Base-by-base conservation (phyloP, 2,113 vertebrate species). In the Thunnus maccoyii region DNA sequence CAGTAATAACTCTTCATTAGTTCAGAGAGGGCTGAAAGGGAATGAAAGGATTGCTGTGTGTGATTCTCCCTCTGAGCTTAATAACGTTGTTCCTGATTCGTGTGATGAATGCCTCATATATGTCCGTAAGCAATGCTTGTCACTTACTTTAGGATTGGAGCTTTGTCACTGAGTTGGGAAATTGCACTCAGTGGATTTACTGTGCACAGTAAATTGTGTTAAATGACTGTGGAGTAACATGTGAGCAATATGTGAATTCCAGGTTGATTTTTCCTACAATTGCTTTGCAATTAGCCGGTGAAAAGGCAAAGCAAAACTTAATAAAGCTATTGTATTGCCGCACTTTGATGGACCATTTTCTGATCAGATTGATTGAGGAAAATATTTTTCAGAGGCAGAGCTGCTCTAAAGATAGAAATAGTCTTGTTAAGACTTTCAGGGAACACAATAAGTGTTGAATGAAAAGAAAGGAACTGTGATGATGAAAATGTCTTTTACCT, bases 1-100 rank as follows among this genome's bases (percentile, higher is more conserved):
- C 73, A 27, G 87, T 88, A 88, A 91, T 91, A 88, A 88, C 83
- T 89, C 87, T 91, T 88, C 84, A 90, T 91, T 88, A 88, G 78
- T 84, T 90, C 62, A 65, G 60, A 84, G 25, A 76, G 57, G 65
- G 72, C 62, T 80, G 66, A 91, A 66, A 88, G 51, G 63, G 72
- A 84, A 87, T 77, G 73, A 83, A 88, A 85, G 71, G 65, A 79
- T 72, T 62, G 66, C 81, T 56, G 81, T 72, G 74, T 72, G 80
- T 16, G 70, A 84, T 64, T 85, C 72, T 69, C 80, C 73, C 50
- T 15, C 65, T 46, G 80, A 80, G 82, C 78, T 66, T 65, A 68
- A 72, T 68, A 70, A 63, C 67, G 1, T 56, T 73, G 73, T 72
- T n/a, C 50, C 44, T 76, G 72, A 84, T 75, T 82, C 41, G 8